Base-by-base conservation (phyloP, 2,113 vertebrate species). In the human (Homo sapiens) region DNA sequence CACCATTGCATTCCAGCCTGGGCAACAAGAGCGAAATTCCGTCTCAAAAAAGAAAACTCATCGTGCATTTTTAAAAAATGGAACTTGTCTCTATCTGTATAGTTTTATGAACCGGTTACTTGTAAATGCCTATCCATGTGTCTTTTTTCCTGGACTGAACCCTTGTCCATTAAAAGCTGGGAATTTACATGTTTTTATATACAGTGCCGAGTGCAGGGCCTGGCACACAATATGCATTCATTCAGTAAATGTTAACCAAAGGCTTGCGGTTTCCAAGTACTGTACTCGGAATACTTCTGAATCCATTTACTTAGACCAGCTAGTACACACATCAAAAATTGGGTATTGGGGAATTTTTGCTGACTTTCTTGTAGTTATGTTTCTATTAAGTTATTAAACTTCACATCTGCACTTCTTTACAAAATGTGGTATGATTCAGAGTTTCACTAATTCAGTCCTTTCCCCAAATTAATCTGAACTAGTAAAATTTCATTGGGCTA, bases 401-500 rank as follows among this genome's bases (percentile, higher is more conserved):
- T 55, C 40, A 89, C 61, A 93, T 68, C 17, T 59, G 38, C 23
- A 84, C 17, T 87, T 92, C 48, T 73, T 95, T 83, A 90, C 35
- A 93, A 87, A 88, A 68, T 84, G 32, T 22, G 22, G 55, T 73
- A 70, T 90, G 92, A 90, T 95, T 93, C 45, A 50, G 23, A 88
- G 30, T 97, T 96, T 97, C 82, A 93, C 90, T 90, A 93, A 96
- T 89, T 92, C 81, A 38, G 48, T 61, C 23, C 22, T 94, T 90
- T 70, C n/a, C 25, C 30, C 84, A 83, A 92, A 90, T 84, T 95
- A 91, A 84, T 43, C 73, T 68, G 17, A 95, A 57, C 16, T 57
- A 79, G 55, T 70, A 8, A 88, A 83, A 12, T 25, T 38, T 96
- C 40, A 48, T 22, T 79, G 9, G 66, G 12, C 18, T 89, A 95